A percentile compares a stretch with the other conserved stretches of the same genome.
Evolutionary conservation across 2,797 vertebrate genomes (phyloP).

Genomic region (Babyrousa celebensis): DNA sequence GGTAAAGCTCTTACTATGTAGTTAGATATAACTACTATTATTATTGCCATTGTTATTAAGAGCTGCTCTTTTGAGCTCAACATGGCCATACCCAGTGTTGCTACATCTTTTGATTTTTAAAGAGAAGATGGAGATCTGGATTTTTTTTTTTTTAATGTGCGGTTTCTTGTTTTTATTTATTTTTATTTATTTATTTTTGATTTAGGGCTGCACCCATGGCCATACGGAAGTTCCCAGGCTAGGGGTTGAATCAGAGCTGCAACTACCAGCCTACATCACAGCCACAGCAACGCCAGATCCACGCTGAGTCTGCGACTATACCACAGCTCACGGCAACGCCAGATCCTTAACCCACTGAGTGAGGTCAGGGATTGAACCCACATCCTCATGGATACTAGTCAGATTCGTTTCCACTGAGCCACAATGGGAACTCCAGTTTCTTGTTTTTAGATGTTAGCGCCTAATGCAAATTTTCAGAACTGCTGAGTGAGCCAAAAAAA

Average conservation of each 20-base stretch:
- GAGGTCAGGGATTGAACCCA: too few relatives aligned
- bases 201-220: too few relatives aligned
- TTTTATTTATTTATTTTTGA: too few relatives aligned
- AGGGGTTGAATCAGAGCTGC: too few relatives aligned
- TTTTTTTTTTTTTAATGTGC: not conserved
- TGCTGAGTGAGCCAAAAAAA: slow-evolving; percentile 5
- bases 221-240: too few relatives aligned
- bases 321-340: too few relatives aligned
- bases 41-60: not conserved
- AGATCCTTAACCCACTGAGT: too few relatives aligned
- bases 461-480: slow-evolving; percentile 33
- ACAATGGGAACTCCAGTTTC: not conserved
- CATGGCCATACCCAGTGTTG: not conserved
- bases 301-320: too few relatives aligned
- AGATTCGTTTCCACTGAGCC: too few relatives aligned
- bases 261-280: too few relatives aligned
- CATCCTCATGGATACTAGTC: too few relatives aligned
- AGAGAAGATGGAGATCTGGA: not conserved
- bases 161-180: not conserved
- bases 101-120: slow-evolving; percentile 23
- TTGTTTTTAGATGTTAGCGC: not conserved
- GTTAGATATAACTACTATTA: not conserved
- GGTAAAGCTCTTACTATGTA: not conserved
- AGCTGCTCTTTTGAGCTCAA: not conserved
- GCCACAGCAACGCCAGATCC: too few relatives aligned